Conservation (phyloP, 2,888 invertebrate species). For the Stomorhina lunata region DNA sequence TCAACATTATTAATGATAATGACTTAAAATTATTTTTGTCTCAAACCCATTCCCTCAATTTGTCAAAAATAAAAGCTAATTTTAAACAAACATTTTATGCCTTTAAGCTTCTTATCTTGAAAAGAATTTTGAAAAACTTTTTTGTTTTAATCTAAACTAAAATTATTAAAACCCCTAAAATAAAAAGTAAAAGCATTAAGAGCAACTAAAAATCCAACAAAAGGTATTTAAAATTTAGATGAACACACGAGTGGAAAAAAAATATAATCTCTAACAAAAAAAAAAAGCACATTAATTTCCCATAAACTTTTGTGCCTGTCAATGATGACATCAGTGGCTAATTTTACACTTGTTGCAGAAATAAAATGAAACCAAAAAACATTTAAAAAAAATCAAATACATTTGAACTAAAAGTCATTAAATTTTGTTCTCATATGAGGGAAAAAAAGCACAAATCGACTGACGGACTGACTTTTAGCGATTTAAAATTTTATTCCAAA, state of each 20-base stretch:
- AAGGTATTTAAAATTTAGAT: constrained; percentile 22
- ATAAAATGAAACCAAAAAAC: constrained; percentile 5
- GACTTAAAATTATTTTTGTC: too few species aligned
- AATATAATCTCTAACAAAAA: constrained; percentile 21
- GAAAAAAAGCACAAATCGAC: constrained; percentile 18
- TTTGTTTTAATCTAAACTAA: background rate
- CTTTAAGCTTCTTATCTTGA: constrained; percentile 7
- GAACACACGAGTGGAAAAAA: constrained; percentile 1
- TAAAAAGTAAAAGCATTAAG: background rate
- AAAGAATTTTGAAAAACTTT: too few species aligned
- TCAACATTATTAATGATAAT: too few species aligned
- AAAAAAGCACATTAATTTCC: constrained; percentile 47
- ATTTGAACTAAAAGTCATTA: constrained; percentile 56
- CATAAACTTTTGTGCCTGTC: constrained; percentile 50
- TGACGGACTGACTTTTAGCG: background rate
- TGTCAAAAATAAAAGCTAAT: background rate
- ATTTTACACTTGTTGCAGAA: constrained; percentile 62
- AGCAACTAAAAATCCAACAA: background rate
- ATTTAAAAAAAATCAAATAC: constrained; percentile 4
- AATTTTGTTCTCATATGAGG: constrained; percentile 56
- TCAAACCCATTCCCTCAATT: background rate
- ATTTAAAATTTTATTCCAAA: constrained; percentile 13
- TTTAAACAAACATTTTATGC: background rate
- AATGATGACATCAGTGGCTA: constrained; percentile 64
- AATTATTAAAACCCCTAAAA: background rate